Conservation (phyloP, 2,113 vertebrate genomes). For the Ctenomys sociabilis region DNA sequence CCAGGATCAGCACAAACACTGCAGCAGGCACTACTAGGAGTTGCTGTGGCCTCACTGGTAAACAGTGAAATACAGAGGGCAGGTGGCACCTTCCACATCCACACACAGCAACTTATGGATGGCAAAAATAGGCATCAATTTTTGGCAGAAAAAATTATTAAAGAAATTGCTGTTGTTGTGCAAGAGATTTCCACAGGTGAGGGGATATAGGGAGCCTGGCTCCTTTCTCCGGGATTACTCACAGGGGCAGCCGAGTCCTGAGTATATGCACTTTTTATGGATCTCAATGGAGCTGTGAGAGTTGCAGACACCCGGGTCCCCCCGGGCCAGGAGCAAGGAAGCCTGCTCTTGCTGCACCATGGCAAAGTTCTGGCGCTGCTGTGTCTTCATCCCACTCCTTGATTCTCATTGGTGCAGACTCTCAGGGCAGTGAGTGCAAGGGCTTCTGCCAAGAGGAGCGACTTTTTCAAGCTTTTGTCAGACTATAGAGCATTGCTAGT, state of each 20-base stretch:
- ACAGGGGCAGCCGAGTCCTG: accelerated
- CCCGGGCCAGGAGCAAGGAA: accelerated
- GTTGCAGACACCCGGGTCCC: too few relatives aligned
- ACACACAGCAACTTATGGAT: too few relatives aligned
- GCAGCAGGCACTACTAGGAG: background rate
- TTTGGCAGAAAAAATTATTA: background rate
- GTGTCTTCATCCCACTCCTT: background rate
- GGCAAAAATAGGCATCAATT: accelerated
- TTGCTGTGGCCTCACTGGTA: background rate
- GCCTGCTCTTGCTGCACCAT: background rate
- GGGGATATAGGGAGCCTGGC: accelerated
- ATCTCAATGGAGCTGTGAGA: background rate
- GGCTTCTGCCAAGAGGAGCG: background rate
- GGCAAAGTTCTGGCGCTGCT: accelerated
- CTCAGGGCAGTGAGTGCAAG: background rate
- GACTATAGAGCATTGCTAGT: accelerated
- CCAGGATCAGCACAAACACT: accelerated
- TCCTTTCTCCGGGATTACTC: background rate
- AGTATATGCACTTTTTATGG: accelerated
- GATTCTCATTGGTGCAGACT: background rate
- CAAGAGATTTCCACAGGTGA: accelerated
- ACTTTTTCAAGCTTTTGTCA: background rate
- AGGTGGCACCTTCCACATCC: background rate
- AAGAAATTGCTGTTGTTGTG: background rate
- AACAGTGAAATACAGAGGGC: accelerated